Evolutionary conservation across 2,113 vertebrate genomes (phyloP), one percentile per base, ranked within the genome.

Genomic region (Cavia porcellus): DNA sequence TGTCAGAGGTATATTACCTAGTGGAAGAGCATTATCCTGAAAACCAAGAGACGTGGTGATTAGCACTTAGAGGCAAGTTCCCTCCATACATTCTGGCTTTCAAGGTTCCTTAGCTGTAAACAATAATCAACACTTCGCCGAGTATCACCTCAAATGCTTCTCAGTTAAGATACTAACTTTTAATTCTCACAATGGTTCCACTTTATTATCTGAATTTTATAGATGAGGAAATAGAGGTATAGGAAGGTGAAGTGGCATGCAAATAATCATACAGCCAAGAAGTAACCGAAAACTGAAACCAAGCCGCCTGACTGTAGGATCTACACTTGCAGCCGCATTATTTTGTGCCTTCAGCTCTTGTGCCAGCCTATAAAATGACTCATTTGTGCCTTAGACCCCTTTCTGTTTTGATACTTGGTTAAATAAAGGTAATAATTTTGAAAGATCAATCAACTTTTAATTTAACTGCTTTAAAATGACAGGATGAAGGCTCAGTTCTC

Each of bases 181-280:
- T n/a, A 95, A 66, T 88, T 92, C 61, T 94, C 70, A n/a, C 4
- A 97, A 30, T n/a, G 89, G 25, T 70, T 32, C 32, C 28, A 62
- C 13, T 86, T 82, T 90, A 68, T 80, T 96, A 22, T 70, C 75
- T 96, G 45, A 17, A 74, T 95, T 97, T 90, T 90, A 82, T 81
- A 85, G 28, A 32, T 52, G 38, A 94, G 32, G 47, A 84, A 96
- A 83, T 32, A 20, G 70, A 96, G 80, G 28, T n/a, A n/a, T 4
- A 82, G 30, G 72, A 91, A 86, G 35, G 15, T 90, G 86, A 75
- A 75, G 10, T 82, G 55, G 74, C 42, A 75, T 87, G 30, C 50
- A 80, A 55, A 89, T 88, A 94, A 95, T 80, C 75, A 74, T 32
- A 82, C 17, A 68, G 19, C 68, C 90, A 90, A 7, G 50, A 55